These are phyloP conservation scores for Tupiocoris notatus DNA, from an alignment of 2,888 invertebrate species.

Conservation along the genomic window DNA sequence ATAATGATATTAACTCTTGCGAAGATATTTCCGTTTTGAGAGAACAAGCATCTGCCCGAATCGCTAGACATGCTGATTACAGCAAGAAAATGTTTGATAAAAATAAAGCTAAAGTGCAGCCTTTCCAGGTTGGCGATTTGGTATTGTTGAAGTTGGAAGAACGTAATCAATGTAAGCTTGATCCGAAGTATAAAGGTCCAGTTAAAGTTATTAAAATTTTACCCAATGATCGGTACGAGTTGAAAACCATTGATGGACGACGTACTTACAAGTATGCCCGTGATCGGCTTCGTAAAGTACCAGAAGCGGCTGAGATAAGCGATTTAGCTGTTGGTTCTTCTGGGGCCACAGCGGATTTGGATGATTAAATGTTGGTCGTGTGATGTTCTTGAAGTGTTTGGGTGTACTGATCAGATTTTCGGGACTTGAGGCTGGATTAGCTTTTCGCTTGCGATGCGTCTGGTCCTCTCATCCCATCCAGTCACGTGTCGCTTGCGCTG, in stretches of 20 bases:
- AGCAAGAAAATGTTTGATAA: constrained; percentile 20
- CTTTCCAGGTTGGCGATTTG: constrained; percentile 8
- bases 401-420: not conserved
- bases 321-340: no score
- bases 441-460: no score
- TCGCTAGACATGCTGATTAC: constrained; percentile 7
- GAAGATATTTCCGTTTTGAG: constrained; percentile 10
- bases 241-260: not conserved
- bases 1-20: not conserved
- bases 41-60: constrained; percentile 25
- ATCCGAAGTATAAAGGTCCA: no score
- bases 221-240: not conserved
- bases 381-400: not conserved
- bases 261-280: no score
- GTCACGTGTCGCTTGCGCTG: no score
- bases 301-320: no score
- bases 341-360: no score
- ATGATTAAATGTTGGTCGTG: not conserved
- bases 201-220: not conserved
- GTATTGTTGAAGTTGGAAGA: constrained; percentile 16
- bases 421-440: not conserved
- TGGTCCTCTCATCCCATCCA: no score
- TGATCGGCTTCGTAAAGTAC: no score
- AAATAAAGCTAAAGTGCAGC: constrained; percentile 7
- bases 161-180: constrained; percentile 8